Conservation (phyloP, 2,113 vertebrate species). For the Procapra przewalskii region DNA sequence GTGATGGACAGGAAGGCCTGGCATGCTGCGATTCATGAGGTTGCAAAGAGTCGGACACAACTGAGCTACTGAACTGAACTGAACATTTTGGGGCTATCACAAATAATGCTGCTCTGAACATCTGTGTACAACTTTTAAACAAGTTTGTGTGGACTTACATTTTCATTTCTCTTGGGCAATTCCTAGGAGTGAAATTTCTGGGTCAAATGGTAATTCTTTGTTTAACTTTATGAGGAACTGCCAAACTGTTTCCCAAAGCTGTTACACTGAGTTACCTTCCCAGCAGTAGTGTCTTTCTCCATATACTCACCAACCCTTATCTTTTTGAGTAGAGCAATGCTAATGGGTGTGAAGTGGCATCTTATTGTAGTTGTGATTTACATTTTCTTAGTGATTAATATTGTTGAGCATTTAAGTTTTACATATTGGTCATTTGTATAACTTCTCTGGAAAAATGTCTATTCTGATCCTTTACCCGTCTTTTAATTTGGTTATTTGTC, state of each 20-base stretch:
- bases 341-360: not conserved
- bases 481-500: slow-evolving; percentile 1
- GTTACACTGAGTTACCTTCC: not conserved
- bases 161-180: not conserved
- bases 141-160: not conserved
- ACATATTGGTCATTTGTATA: not conserved
- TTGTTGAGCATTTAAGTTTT: not conserved
- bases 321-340: not conserved
- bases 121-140: not conserved
- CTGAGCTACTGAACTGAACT: no score
- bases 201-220: not conserved
- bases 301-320: not conserved
- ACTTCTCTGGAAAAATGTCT: not conserved
- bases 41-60: fast-evolving
- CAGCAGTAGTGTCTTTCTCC: not conserved
- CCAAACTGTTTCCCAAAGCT: not conserved
- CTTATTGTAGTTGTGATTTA: not conserved
- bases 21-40: no score
- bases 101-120: not conserved
- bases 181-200: not conserved
- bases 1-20: no score
- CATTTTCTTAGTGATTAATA: not conserved
- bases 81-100: not conserved
- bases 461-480: not conserved
- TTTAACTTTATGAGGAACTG: not conserved